These are phyloP conservation scores for Escarpia spicata DNA, from an alignment of 2,888 invertebrate genomes.

Conservation along the genomic window DNA sequence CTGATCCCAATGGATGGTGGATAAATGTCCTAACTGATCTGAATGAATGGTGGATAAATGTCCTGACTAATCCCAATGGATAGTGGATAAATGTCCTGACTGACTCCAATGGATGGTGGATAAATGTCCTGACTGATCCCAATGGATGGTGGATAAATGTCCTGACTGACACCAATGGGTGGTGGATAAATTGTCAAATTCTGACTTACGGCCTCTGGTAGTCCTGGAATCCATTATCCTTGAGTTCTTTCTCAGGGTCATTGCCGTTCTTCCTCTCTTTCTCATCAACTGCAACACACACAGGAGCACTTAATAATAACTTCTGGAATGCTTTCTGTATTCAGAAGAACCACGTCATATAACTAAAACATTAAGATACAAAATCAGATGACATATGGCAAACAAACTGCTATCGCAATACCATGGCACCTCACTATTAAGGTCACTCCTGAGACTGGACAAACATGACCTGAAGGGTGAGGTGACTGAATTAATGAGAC, in stretches of 20 bases:
- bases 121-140: no score
- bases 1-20: no score
- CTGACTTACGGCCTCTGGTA: conserved; percentile 60
- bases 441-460: no score
- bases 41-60: no score
- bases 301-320: background rate
- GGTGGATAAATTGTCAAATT: background rate
- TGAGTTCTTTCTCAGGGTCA: conserved; percentile 62
- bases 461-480: no score
- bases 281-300: conserved; percentile 51
- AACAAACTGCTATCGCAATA: no score
- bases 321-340: background rate
- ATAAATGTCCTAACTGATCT: no score
- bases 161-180: background rate
- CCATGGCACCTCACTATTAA: no score
- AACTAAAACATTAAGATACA: background rate
- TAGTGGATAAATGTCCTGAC: no score
- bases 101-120: no score
- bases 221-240: conserved; percentile 61
- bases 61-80: no score
- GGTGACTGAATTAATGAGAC: no score
- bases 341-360: background rate
- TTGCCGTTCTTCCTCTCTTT: conserved; percentile 60
- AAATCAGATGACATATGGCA: background rate
- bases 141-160: background rate